Conservation (phyloP, 1,140 invertebrate genomes). For the Hycleus cichorii region DNA sequence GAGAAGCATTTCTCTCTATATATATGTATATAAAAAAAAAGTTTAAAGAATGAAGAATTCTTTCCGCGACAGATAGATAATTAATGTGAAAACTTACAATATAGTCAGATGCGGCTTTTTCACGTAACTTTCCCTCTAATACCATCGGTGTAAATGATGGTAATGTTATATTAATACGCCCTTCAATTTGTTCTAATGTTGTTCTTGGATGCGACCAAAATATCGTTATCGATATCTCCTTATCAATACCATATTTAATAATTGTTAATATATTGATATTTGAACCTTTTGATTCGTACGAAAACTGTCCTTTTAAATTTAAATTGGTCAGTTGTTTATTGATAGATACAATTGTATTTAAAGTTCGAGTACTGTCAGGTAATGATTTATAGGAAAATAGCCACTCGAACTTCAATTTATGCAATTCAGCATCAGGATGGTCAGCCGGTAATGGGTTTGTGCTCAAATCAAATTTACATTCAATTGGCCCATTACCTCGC, state of each 20-base stretch:
- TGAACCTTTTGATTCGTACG: conserved; percentile 40
- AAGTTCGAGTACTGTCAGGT: conserved; percentile 35
- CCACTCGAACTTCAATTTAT: conserved; percentile 49
- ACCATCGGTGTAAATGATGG: conserved; percentile 56
- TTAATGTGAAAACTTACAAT: conserved; percentile 42
- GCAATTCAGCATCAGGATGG: conserved; percentile 42
- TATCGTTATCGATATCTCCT: conserved; percentile 50
- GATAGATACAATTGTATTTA: conserved; percentile 38
- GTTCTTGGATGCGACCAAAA: conserved; percentile 48
- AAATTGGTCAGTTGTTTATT: conserved; percentile 40
- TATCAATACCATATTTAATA: conserved; percentile 43
- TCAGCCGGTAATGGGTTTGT: conserved; percentile 25
- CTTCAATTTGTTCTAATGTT: conserved; percentile 49
- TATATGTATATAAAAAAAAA: conserved; percentile 2
- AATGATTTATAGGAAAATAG: conserved; percentile 45
- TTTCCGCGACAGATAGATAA: conserved; percentile 17
- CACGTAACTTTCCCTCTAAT: conserved; percentile 30
- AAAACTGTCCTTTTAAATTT: conserved; percentile 41
- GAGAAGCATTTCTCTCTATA: conserved; percentile 10
- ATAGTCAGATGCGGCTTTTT: conserved; percentile 50
- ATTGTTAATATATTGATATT: conserved; percentile 40
- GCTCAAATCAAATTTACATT: conserved; percentile 43
- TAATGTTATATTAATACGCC: conserved; percentile 52
- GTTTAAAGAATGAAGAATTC: conserved; percentile 13
- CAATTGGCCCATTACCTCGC: conserved; percentile 48